Evolutionary conservation across 1,140 invertebrate genomes (phyloP), one percentile per base, ranked within the genome.

Genomic region (Monomorium pharaonis): DNA sequence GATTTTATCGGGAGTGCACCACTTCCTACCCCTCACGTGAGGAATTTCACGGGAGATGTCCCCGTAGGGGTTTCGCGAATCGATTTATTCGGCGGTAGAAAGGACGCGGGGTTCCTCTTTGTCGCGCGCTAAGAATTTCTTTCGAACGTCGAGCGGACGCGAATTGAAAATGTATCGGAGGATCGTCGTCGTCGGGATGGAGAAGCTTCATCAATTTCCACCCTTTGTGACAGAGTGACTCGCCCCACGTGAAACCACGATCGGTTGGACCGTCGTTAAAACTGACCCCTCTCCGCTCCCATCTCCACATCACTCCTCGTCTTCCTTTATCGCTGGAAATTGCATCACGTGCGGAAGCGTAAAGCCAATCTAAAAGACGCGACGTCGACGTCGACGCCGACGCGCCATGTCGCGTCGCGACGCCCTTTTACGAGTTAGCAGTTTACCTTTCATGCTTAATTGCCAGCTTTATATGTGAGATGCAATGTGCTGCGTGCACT

Each of bases 141-240:
- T 86, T 84, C 51, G n/a, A 33, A 16, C 24, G n/a, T 60, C 54
- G 27, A 21, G 27, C 24, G 78, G 27, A 75, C 30, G 84, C 21
- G 67, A 83, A 83, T 62, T 37, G 67, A 49, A 72, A 72, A 58
- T 54, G 18, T 84, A 72, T 77, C 87, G 56, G 12, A 33, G 78
- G 1, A 12, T 24, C 24, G 77, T 54, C 12, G 18, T 27, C 24
- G 30, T 62, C 18, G 37, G 9, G 42, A 18, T 62, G 49, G 37
- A 33, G 21, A 51, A 75, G 60, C 24, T 54, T 37, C 51, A 37
- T 33, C 67, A 60, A 85, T 80, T 88, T 85, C 54, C 21, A 54
- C 5, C 56, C 30, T 88, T 76, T 76, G 72, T 76, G 72, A 56
- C 21, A 16, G 21, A 0, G 10, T 24, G 51, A 69, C 42, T 88